Evolutionary conservation across 35 echinoderm and acorn worm genomes (phyloP).

Genomic region (Eucidaris tribuloides): DNA sequence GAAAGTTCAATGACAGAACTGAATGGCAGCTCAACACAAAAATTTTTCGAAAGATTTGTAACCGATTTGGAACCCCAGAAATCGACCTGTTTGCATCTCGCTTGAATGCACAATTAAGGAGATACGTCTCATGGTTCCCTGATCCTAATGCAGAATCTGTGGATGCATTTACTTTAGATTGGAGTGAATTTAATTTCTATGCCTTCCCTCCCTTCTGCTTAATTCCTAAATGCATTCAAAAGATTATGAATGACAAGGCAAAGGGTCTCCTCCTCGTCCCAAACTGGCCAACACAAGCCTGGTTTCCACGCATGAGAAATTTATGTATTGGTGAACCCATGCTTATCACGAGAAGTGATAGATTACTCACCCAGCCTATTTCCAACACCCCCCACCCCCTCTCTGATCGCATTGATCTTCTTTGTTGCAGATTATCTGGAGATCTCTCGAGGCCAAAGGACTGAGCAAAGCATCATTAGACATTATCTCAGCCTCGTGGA

Average conservation of each 20-base stretch:
- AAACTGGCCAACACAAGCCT: constrained; percentile 53
- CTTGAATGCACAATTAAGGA: constrained; percentile 47
- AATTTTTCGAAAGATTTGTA: constrained; percentile 41
- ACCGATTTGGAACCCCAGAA: constrained; percentile 41
- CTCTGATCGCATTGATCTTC: not conserved
- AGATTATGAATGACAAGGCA: constrained; percentile 37
- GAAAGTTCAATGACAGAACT: constrained; percentile 53
- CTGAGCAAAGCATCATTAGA: not conserved
- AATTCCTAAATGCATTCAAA: constrained; percentile 43
- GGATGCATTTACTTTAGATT: constrained; percentile 70
- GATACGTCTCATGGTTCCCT: constrained; percentile 79
- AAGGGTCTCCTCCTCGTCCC: constrained; percentile 43
- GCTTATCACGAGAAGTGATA: not conserved
- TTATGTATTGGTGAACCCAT: constrained; percentile 14
- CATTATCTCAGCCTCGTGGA: constrained; percentile 36
- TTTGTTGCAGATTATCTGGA: constrained; percentile 38
- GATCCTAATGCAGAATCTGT: constrained; percentile 59
- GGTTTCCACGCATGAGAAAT: constrained; percentile 18
- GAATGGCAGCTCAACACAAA: constrained; percentile 74
- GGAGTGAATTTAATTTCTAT: constrained; percentile 30
- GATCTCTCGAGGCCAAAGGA: constrained; percentile 6
- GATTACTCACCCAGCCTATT: constrained; percentile 12
- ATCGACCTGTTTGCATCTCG: constrained; percentile 80
- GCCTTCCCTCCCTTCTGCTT: constrained; percentile 4
- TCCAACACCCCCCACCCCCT: not conserved